Conservation (phyloP, 2,113 vertebrate species). For the Ictidomys tridecemlineatus region DNA sequence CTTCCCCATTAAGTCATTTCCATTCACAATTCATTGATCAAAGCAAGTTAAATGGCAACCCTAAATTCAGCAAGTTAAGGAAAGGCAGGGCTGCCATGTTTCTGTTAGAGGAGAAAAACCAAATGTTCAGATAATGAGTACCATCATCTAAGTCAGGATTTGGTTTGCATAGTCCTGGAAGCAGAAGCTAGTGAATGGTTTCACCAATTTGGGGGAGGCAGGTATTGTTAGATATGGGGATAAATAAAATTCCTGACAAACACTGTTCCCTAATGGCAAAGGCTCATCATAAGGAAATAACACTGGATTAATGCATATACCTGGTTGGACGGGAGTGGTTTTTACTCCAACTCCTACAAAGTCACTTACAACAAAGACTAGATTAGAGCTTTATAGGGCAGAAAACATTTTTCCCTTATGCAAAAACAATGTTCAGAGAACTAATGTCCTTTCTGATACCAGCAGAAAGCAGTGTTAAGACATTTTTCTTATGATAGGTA, state of each 20-base stretch:
- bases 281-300: not conserved
- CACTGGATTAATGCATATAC: not conserved
- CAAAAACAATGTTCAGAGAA: not conserved
- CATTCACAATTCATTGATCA: not conserved
- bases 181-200: constrained; percentile 20
- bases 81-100: not conserved
- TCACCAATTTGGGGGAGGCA: not conserved
- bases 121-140: not conserved
- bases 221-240: not conserved
- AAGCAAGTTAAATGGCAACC: not conserved
- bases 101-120: not conserved
- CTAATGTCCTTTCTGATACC: not conserved
- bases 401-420: not conserved
- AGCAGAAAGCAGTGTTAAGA: not conserved
- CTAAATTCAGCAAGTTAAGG: not conserved
- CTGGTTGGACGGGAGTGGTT: not conserved
- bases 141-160: not conserved
- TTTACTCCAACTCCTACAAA: not conserved
- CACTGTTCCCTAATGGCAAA: not conserved
- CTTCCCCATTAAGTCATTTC: not conserved
- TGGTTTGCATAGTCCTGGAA: not conserved
- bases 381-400: not conserved
- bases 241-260: not conserved
- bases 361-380: not conserved
- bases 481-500: not conserved